Conservation (phyloP, 2,888 invertebrate genomes). For the Brachypalpus laphriformis region DNA sequence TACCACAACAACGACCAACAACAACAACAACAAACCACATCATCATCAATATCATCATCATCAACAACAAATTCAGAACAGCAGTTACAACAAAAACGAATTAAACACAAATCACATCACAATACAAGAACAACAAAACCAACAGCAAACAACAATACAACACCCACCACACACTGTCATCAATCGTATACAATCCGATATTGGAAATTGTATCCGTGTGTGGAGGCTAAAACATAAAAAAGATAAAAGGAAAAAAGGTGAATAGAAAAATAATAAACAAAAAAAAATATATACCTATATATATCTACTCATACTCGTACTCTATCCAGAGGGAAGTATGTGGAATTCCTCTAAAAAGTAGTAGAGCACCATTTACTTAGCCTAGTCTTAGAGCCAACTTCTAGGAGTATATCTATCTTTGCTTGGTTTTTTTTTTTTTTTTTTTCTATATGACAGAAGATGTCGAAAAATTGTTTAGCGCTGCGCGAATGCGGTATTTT, state of each 20-base stretch:
- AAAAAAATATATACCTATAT: too few species aligned
- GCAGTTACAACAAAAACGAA: slow-evolving; percentile 50
- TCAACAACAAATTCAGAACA: slow-evolving; percentile 41
- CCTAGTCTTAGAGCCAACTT: background rate
- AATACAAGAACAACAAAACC: slow-evolving; percentile 44
- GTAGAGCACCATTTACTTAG: background rate
- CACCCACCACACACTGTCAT: slow-evolving; percentile 71
- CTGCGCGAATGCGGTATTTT: slow-evolving; percentile 3
- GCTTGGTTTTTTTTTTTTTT: background rate
- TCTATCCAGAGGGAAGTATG: background rate
- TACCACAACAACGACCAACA: slow-evolving; percentile 26
- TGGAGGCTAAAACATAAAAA: slow-evolving; percentile 73
- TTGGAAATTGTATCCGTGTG: slow-evolving; percentile 74
- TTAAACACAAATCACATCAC: slow-evolving; percentile 59
- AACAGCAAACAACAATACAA: slow-evolving; percentile 35
- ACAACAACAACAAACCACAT: slow-evolving; percentile 12
- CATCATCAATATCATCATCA: slow-evolving; percentile 42
- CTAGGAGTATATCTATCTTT: background rate
- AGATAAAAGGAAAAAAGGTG: slow-evolving; percentile 74
- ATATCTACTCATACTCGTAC: too few species aligned
- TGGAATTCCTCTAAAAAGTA: slow-evolving; percentile 6
- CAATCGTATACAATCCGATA: slow-evolving; percentile 72
- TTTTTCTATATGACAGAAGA: background rate
- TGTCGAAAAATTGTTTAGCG: background rate
- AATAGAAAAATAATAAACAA: slow-evolving; percentile 44